Percentiles rank a stretch among this genome's conserved stretches.
These are phyloP conservation scores for Bombus waltoni DNA, from an alignment of 1,140 invertebrate species.

Conservation along the genomic window DNA sequence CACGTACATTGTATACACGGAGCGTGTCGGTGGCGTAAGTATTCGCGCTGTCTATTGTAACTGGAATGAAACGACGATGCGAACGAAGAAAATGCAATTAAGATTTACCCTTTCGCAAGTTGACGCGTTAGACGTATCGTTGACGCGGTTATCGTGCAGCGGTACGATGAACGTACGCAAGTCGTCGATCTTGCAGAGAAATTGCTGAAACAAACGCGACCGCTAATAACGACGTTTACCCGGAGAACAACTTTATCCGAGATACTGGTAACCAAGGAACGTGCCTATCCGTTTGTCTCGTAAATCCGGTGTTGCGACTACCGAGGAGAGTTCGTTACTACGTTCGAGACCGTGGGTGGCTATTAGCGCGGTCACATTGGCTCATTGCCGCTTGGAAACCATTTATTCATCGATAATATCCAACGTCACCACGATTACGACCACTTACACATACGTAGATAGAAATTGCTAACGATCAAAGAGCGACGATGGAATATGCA, in stretches of 20 bases:
- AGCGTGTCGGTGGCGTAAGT: neutral
- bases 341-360: constrained; percentile 48
- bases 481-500: neutral
- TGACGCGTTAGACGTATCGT: neutral
- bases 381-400: constrained; percentile 31
- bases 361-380: constrained; percentile 38
- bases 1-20: neutral
- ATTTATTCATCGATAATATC: constrained; percentile 6
- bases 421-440: neutral
- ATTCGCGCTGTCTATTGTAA: neutral
- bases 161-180: neutral
- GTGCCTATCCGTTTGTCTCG: constrained; percentile 30
- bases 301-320: constrained; percentile 33
- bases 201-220: neutral
- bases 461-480: constrained; percentile 18
- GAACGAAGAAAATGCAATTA: neutral
- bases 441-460: neutral
- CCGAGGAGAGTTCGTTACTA: constrained; percentile 44
- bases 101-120: neutral
- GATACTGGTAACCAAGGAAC: constrained; percentile 2
- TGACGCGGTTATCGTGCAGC: neutral
- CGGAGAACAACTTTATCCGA: constrained; percentile 14
- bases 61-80: neutral
- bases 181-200: neutral
- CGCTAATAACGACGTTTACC: neutral